Evolutionary conservation across 2,888 invertebrate genomes (phyloP), one percentile per base, ranked within the genome.

Genomic region (Gasteruption jaculator): DNA sequence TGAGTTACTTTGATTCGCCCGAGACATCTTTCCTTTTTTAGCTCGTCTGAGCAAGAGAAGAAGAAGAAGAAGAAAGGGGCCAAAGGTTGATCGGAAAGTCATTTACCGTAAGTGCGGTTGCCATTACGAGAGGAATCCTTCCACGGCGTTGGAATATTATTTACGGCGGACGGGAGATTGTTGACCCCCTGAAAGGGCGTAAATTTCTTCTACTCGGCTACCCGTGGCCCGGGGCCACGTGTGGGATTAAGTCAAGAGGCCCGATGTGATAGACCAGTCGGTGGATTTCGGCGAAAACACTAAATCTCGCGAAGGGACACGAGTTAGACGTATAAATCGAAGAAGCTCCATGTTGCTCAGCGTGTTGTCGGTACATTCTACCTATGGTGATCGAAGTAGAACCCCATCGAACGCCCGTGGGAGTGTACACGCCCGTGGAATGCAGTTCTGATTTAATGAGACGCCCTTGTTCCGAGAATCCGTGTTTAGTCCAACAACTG

Each of bases 391-490:
- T 66, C 66, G 63, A 64, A 65, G 63, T 63, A 63, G 65, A 64
- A 65, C 63, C 66, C 66, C 65, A 63, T 65, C 63, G 65, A 65
- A 66, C 54, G 62, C 59, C 65, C 68, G 69, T 70, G 69, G 70
- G 70, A 70, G 69, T 69, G 65, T 70, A 70, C 70, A 70, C 62
- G 69, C 60, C 58, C 62, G 57, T 59, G 70, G 70, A 70, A 69
- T 71, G 70, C 69, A 63, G 69, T 68, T 70, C 69, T 70, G 69
- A 70, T 70, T 70, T 69, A 69, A 69, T 68, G 64, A 64, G 63
- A 59, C 61, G 58, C 54, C 56, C 37, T 43, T 42, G 45, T 34
- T 16, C 12, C 42, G 20, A 52, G 56, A 55, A 57, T 54, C 41
- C 48, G 50, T 49, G 24, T 49, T 42, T 33, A 42, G 41, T 44